phyloP scores from a whole-genome alignment of 2,113 vertebrate species.

The Epinephelus lanceolatus region DNA sequence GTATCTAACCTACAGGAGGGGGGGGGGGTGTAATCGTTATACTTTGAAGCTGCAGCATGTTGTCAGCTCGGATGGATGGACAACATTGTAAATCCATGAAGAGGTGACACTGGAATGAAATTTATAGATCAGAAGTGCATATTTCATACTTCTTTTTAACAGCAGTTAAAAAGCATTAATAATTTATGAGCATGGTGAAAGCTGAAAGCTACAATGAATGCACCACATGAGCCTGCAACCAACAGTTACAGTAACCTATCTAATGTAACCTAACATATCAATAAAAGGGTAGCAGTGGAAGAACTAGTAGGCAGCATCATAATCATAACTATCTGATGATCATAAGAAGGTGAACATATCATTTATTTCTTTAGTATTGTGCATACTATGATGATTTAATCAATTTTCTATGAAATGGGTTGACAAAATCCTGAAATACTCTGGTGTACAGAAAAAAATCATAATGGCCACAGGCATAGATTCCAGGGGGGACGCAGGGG shows the following conservation, averaged over 20 bases:
- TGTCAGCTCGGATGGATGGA: constrained; percentile 62
- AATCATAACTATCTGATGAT: neutral
- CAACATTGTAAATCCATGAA: constrained; percentile 62
- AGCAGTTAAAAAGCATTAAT: constrained; percentile 86
- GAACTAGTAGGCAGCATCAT: neutral
- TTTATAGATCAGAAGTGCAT: constrained; percentile 66
- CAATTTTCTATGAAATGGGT: neutral
- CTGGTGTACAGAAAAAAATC: constrained; percentile 18
- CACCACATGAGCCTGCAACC: constrained; percentile 71
- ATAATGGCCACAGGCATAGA: no score
- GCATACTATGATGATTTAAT: neutral
- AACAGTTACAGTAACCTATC: constrained; percentile 53
- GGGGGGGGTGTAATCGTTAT: constrained; percentile 51
- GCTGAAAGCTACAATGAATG: constrained; percentile 89
- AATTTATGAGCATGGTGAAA: constrained; percentile 89
- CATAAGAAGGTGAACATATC: neutral
- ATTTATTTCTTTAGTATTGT: neutral
- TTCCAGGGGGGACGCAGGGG: no score
- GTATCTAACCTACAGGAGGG: constrained; percentile 47
- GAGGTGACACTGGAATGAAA: constrained; percentile 62
- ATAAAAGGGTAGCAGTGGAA: neutral
- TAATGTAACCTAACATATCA: constrained; percentile 80
- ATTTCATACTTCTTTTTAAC: constrained; percentile 75
- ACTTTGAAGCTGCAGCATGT: constrained; percentile 42
- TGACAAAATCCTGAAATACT: constrained; percentile 36